A percentile compares a stretch with the other conserved stretches of the same genome.
These are phyloP conservation scores for Crossocerus cetratus DNA, from an alignment of 2,888 invertebrate genomes.

Conservation along the genomic window DNA sequence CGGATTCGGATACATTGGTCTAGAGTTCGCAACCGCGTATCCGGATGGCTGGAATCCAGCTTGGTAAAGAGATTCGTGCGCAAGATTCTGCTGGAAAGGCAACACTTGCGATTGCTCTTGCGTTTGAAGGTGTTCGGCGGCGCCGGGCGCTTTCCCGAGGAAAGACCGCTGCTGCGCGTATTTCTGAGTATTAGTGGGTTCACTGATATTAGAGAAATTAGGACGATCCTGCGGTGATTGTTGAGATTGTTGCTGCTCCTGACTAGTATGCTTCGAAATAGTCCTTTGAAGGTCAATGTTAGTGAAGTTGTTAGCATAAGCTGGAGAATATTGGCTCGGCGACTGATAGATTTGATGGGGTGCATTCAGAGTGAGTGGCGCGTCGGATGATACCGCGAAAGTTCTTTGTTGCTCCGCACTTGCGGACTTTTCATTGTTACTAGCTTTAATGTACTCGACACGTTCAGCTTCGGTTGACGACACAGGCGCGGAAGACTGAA, in stretches of 20 bases:
- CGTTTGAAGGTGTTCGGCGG: conserved; percentile 44
- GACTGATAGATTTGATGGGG: conserved; percentile 69
- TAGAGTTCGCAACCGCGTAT: conserved; percentile 70
- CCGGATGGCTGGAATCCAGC: conserved; percentile 70
- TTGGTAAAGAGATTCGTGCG: conserved; percentile 71
- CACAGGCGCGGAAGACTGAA: conserved; percentile 48
- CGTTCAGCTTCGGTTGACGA: conserved; percentile 59
- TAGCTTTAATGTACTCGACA: conserved; percentile 62
- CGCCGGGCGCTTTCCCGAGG: conserved; percentile 43
- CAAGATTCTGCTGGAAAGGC: conserved; percentile 69
- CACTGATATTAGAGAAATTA: conserved; percentile 60
- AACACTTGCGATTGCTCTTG: conserved; percentile 69
- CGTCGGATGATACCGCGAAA: conserved; percentile 52
- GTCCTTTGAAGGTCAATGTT: conserved; percentile 62
- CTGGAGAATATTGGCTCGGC: conserved; percentile 65
- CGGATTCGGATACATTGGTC: conserved; percentile 71
- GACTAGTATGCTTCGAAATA: conserved; percentile 52
- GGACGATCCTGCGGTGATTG: conserved; percentile 62
- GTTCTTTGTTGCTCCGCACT: conserved; percentile 59
- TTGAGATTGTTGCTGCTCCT: conserved; percentile 54
- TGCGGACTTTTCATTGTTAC: conserved; percentile 54
- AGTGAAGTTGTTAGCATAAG: conserved; percentile 66
- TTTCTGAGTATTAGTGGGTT: conserved; percentile 61
- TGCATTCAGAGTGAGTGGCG: conserved; percentile 57
- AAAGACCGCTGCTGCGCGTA: conserved; percentile 63